These are phyloP conservation scores for Lanistes nyassanus DNA, from an alignment of 1,140 invertebrate genomes.

Conservation along the genomic window DNA sequence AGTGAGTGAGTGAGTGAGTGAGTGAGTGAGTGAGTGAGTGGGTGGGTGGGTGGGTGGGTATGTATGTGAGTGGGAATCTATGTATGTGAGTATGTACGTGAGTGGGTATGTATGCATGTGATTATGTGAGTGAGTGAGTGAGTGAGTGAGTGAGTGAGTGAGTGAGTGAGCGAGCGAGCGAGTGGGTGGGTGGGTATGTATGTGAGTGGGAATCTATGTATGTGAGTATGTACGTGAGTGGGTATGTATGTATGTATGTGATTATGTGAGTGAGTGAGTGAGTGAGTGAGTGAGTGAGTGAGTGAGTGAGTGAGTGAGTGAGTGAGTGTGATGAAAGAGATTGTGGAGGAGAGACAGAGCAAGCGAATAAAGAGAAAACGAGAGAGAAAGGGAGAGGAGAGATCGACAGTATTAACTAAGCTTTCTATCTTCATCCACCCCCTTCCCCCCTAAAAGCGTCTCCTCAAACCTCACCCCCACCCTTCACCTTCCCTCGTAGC, in stretches of 20 bases:
- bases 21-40: not conserved
- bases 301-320: not conserved
- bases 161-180: no score
- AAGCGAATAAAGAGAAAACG: no score
- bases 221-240: not conserved
- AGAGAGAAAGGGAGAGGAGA: no score
- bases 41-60: not conserved
- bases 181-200: not conserved
- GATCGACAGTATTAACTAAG: no score
- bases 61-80: not conserved
- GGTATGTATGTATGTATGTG: conserved; percentile 3
- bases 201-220: conserved; percentile 4
- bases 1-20: conserved; percentile 10
- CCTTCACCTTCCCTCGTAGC: no score
- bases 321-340: no score
- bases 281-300: not conserved
- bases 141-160: conserved; percentile 14
- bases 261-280: not conserved
- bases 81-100: conserved; percentile 8
- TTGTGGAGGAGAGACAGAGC: no score
- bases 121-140: no score
- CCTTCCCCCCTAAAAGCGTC: no score
- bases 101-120: conserved; percentile 15
- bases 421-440: no score
- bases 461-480: no score